Base-by-base conservation (phyloP, 2,797 vertebrate species). In the Myripristis jacobus region DNA sequence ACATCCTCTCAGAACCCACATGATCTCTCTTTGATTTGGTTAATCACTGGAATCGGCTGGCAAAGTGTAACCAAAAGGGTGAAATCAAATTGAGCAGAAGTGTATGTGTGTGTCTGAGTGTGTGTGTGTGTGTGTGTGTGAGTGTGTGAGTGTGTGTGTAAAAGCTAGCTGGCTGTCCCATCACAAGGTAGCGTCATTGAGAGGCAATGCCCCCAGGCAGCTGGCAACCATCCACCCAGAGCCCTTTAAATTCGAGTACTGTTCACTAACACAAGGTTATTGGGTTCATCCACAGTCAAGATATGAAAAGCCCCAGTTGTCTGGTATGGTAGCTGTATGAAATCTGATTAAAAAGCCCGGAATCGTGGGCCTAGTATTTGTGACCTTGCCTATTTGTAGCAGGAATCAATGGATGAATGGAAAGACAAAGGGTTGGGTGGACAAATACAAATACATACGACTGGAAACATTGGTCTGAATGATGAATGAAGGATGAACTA, bases 171-270 rank as follows among this genome's bases (percentile, higher is more conserved):
- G 29, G 19, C 47, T 63, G 46, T 87, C 64, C 34, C 73, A 83
- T 93, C 84, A 91, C 89, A 88, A 86, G 89, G 83, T 83, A 58
- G 48, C 36, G 19, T 82, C 84, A 75, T 65, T 76, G 38, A 82
- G 71, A 82, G 70, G 53, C 79, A 63, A n/a, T 34, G 72, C 75
- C 90, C 69, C 22, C 59, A 46, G 77, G 87, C 82, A 36, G 38
- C 68, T 73, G 82, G 75, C 78, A 41, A 46, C 38, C 27, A 27
- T 73, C 78, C 74, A 84, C 41, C 72, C 19, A 77, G 60, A 75
- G 70, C 71, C 53, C 73, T 80, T 82, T 74, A 82, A 90, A 87
- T 85, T 71, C 68, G 53, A 70, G 73, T 48, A 64, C 80, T 72
- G 73, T 80, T 88, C 77, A 43, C 70, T 31, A 71, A 83, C 63